These are phyloP conservation scores for Sylvia atricapilla DNA, from an alignment of 2,113 vertebrate genomes.

Conservation along the genomic window DNA sequence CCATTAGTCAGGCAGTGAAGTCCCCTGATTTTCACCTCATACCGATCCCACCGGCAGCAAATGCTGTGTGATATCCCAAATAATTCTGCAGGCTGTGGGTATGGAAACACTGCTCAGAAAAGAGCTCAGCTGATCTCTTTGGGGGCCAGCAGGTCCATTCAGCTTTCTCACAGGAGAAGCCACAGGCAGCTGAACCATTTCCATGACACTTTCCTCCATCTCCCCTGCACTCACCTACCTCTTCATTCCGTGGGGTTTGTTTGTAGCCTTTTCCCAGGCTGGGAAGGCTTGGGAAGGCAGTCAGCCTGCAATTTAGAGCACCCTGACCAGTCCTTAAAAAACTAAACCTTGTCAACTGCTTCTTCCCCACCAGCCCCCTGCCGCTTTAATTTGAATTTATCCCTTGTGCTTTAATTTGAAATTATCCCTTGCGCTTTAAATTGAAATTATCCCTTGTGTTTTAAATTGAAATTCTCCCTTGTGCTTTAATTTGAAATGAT, in stretches of 20 bases:
- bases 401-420: neutral
- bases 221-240: neutral
- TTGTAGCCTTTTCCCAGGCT: neutral
- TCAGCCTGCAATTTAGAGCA: neutral
- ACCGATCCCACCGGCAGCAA: neutral
- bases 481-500: neutral
- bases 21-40: neutral
- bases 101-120: neutral
- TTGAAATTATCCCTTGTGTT: no score
- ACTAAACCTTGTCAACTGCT: neutral
- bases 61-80: neutral
- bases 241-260: neutral
- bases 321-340: neutral
- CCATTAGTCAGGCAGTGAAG: neutral
- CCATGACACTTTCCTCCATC: neutral
- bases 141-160: neutral
- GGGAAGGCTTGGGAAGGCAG: neutral
- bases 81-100: neutral
- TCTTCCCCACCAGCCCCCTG: neutral
- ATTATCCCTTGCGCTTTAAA: neutral
- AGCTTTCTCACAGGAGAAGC: neutral
- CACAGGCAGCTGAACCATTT: neutral
- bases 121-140: neutral
- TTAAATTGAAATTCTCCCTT: neutral
- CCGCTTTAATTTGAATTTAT: no score